Evolutionary conservation across 1,140 invertebrate genomes (phyloP).

Genomic region (Nasonia longicornis): DNA sequence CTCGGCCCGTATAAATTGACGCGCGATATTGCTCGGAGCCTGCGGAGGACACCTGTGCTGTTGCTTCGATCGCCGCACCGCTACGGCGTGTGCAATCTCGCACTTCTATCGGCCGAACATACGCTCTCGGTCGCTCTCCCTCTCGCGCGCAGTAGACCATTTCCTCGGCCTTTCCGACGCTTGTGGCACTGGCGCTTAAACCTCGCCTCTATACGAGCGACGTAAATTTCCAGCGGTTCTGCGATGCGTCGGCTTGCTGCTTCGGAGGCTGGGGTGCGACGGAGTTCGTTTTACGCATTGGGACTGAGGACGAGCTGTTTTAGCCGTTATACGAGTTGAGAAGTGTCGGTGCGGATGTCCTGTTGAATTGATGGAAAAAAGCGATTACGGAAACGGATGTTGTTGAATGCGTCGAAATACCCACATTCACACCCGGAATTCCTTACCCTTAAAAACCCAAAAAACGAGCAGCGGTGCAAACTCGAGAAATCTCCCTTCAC

Average conservation of each 20-base stretch:
- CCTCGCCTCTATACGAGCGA: not conserved
- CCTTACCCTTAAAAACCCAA: not conserved
- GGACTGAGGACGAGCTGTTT: not conserved
- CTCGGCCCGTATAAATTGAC: conserved; percentile 20
- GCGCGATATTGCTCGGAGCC: conserved; percentile 25
- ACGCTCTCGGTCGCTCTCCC: not conserved
- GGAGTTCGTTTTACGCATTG: not conserved
- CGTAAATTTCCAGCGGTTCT: conserved; percentile 4
- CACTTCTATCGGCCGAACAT: not conserved
- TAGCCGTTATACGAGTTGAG: not conserved
- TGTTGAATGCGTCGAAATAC: too few relatives aligned
- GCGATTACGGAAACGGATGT: too few relatives aligned
- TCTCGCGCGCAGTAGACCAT: not conserved
- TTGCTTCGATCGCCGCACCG: not conserved
- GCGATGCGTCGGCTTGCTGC: not conserved
- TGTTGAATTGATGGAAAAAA: too few relatives aligned
- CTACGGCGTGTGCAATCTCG: not conserved
- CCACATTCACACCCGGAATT: not conserved
- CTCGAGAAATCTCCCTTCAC: not conserved
- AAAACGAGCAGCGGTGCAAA: not conserved
- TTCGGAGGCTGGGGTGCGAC: not conserved
- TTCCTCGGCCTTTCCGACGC: not conserved
- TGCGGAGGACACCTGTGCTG: conserved; percentile 37
- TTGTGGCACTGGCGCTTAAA: not conserved
- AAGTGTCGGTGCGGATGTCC: not conserved